Evolutionary conservation across 2,113 vertebrate species (phyloP).

Genomic region (Isichthys henryi): DNA sequence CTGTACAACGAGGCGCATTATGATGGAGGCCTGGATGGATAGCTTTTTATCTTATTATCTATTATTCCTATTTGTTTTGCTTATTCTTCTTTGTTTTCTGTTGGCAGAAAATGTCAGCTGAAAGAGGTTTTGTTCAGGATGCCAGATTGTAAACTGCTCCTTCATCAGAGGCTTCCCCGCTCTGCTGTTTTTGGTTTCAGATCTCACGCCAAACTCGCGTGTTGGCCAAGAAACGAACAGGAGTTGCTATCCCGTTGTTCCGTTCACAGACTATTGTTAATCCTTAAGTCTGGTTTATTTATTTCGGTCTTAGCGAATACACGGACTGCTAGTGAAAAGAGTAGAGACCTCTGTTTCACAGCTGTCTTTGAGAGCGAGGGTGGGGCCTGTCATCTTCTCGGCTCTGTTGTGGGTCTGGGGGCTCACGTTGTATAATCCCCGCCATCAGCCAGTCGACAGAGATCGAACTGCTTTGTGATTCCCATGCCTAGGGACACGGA

Average conservation of each 20-base stretch:
- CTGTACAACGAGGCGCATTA: background rate
- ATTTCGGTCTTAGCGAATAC: background rate
- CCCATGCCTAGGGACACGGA: background rate
- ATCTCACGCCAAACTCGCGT: background rate
- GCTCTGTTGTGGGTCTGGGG: background rate
- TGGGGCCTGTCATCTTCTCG: background rate
- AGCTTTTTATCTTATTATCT: background rate
- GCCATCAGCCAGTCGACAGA: background rate
- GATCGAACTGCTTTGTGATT: background rate
- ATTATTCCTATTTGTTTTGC: background rate
- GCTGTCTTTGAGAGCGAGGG: background rate
- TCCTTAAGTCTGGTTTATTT: background rate
- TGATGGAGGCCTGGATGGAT: background rate
- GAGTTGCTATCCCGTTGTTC: background rate
- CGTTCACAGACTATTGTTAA: background rate
- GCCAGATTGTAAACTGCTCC: background rate
- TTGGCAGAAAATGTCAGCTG: background rate
- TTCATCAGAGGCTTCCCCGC: background rate
- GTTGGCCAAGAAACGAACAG: background rate
- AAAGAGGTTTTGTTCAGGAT: constrained; percentile 5
- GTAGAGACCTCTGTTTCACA: background rate
- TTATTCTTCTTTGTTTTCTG: background rate
- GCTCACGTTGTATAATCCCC: background rate
- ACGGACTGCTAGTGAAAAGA: background rate
- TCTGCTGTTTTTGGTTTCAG: background rate